Evolutionary conservation across 2,113 vertebrate species (phyloP), one percentile per base, ranked within the genome.

Genomic region (Rutilus rutilus): DNA sequence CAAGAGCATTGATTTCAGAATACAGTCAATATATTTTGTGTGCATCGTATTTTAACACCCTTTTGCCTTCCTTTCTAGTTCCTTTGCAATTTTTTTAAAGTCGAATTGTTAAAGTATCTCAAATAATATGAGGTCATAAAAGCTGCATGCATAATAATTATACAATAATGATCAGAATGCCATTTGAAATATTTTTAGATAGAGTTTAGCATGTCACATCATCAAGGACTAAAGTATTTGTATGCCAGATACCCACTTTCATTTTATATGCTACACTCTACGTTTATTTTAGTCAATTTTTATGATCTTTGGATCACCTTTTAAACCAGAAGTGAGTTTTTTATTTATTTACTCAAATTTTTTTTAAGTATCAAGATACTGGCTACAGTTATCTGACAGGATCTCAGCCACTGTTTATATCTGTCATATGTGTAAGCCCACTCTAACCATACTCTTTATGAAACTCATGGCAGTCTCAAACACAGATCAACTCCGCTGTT

Each of bases 401-500:
- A 88, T 88, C 87, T 88, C 19, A 39, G 84, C 84, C 75, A 30
- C 84, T 69, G 75, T 73, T 71, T 86, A 76, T 86, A 86, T 86
- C 84, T 59, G 2, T 85, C 78, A 52, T 80, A 36, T 78, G 52
- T 85, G 50, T 77, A 86, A 86, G 87, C 87, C 87, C 84, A 88
- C 75, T 83, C 23, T 83, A 86, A 88, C 87, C 80, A 17, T 15
- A 82, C 60, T 50, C 69, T 45, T 36, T 69, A 74, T 52, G 54
- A 57, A 19, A 54, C 27, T 83, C 79, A 83, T 78, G 60, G 64
- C 77, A 88, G 36, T 27, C 23, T 47, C n/a, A 42, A 25, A 80
- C 47, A 10, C 39, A 30, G 59, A 80, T 80, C 5, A 64, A 21
- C 57, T 25, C 52, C 0, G 15, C 5, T 54, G 17, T 19, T 11